Percentiles rank a stretch among this genome's conserved stretches.
Evolutionary conservation across 2,797 vertebrate species (phyloP).

Genomic region (Erpetoichthys calabaricus): DNA sequence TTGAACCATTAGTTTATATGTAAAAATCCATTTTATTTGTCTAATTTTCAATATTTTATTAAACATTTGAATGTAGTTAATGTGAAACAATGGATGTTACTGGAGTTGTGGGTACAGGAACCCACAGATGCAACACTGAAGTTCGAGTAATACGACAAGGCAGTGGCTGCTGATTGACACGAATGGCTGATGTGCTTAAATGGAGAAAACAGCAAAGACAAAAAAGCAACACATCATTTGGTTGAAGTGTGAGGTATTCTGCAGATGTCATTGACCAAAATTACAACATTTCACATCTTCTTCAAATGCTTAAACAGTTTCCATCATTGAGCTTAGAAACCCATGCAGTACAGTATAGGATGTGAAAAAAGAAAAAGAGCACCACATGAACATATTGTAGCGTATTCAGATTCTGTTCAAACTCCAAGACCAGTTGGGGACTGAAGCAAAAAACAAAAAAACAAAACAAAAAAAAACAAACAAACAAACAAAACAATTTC

Average conservation of each 20-base stretch:
- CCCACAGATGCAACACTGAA: constrained; percentile 9
- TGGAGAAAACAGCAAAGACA: constrained; percentile 5
- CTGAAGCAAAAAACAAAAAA: constrained; percentile 46
- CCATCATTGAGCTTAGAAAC: constrained; percentile 27
- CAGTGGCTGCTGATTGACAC: not conserved
- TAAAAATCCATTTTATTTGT: constrained; percentile 32
- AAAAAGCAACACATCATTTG: constrained; percentile 22
- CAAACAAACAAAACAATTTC: constrained; percentile 25
- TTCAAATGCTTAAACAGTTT: constrained; percentile 21
- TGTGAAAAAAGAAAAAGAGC: constrained; percentile 54
- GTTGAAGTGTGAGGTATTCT: constrained; percentile 58
- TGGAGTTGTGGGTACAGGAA: constrained; percentile 31
- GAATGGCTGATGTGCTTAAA: constrained; percentile 3
- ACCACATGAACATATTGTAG: constrained; percentile 72
- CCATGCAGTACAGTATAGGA: constrained; percentile 50
- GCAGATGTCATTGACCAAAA: constrained; percentile 45
- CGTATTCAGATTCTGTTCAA: constrained; percentile 51
- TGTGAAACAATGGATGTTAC: constrained; percentile 31
- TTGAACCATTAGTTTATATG: constrained; percentile 5
- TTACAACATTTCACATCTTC: constrained; percentile 48
- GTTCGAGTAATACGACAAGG: constrained; percentile 9
- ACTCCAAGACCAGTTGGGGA: constrained; percentile 64
- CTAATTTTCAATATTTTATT: constrained; percentile 82
- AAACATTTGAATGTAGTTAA: constrained; percentile 55
- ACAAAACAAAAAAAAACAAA: constrained; percentile 23